Conservation (phyloP, 92 coral and sea anemone genomes). For the Phenganax stokvisi region DNA sequence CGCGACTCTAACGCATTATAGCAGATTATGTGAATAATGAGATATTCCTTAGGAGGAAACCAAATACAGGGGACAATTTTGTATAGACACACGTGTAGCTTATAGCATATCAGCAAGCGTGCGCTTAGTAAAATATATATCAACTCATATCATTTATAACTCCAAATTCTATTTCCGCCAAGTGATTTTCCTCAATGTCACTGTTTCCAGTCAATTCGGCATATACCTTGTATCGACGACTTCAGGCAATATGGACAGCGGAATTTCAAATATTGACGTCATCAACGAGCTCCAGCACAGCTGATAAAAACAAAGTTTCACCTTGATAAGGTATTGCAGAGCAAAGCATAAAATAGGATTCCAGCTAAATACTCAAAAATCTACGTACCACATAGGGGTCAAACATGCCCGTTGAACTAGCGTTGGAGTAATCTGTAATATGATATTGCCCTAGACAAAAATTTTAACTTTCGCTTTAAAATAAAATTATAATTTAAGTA, state of each 20-base stretch:
- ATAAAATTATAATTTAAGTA: no score
- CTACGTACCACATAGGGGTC: conserved; percentile 88
- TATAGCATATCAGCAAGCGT: no score
- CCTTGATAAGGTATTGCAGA: neutral
- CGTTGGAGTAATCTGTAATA: conserved; percentile 90
- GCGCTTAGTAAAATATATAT: no score
- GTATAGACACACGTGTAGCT: no score
- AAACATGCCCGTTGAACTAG: conserved; percentile 92
- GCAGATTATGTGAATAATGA: no score
- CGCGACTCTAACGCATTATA: no score
- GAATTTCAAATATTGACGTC: conserved; percentile 55
- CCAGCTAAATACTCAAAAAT: neutral
- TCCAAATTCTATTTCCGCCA: no score
- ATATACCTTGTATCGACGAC: conserved; percentile 82
- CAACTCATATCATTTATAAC: no score
- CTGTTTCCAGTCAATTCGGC: no score
- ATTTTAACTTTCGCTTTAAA: no score
- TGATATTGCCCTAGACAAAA: conserved; percentile 52
- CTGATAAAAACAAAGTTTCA: conserved; percentile 38
- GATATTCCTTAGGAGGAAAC: no score
- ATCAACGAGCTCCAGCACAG: conserved; percentile 90
- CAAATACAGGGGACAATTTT: no score
- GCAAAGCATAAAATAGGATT: neutral
- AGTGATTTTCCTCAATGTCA: neutral
- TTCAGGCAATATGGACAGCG: conserved; percentile 61